Percentiles rank a stretch among this genome's conserved stretches.
phyloP scores from a whole-genome alignment of 2,797 vertebrate genomes.

The Cottoperca gobio region DNA sequence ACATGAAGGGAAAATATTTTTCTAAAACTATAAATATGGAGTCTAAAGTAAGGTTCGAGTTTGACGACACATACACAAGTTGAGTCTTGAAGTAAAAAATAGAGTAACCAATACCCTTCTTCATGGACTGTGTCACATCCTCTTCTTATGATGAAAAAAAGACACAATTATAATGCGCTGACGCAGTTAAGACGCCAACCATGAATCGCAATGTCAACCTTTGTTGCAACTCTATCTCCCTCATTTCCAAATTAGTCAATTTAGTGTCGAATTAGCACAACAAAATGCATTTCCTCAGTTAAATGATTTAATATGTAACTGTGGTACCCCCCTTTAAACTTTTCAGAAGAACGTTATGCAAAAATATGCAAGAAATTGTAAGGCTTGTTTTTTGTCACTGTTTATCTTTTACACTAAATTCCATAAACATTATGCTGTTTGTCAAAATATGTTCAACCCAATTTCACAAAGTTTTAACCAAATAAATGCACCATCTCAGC shows the following conservation, averaged over 20 bases:
- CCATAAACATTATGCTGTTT: neutral
- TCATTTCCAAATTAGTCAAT: too few relatives aligned
- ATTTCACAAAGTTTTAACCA: constrained; percentile 4
- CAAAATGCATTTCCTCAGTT: neutral
- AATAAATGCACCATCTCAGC: neutral
- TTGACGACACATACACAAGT: neutral
- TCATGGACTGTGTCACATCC: neutral
- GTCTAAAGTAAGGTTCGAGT: constrained; percentile 7
- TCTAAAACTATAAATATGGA: constrained; percentile 29
- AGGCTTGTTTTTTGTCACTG: neutral
- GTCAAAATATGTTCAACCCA: neutral
- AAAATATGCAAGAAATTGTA: neutral
- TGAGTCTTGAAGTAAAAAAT: neutral
- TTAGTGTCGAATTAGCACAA: neutral
- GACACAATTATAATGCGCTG: neutral
- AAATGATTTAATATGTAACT: neutral
- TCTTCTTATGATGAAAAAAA: neutral
- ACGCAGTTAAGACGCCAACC: neutral
- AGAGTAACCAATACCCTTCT: neutral
- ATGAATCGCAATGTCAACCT: neutral
- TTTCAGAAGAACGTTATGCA: neutral
- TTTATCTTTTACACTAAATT: constrained; percentile 13
- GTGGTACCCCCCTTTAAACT: neutral
- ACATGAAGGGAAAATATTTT: constrained; percentile 22
- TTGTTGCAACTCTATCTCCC: neutral